Evolutionary conservation across 1,140 invertebrate species (phyloP).

Genomic region (Ceratoteleas bidentatus): DNA sequence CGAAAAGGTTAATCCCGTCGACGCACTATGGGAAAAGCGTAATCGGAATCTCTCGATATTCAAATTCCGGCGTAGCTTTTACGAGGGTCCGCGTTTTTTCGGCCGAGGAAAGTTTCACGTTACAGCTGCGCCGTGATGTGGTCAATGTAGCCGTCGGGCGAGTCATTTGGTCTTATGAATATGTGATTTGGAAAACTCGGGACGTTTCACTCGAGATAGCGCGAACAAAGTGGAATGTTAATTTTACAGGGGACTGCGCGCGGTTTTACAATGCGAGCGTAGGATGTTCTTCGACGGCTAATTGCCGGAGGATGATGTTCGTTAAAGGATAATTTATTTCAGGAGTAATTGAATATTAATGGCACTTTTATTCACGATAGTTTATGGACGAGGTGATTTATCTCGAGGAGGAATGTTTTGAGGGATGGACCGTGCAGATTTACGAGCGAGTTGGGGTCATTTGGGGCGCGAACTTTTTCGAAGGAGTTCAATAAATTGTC

Average conservation of each 20-base stretch:
- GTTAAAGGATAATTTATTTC: slow-evolving; percentile 6
- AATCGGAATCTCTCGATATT: slow-evolving; percentile 51
- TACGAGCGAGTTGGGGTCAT: no score
- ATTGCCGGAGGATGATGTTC: not conserved
- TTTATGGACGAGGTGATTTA: no score
- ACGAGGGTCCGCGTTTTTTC: slow-evolving; percentile 17
- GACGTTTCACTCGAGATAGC: not conserved
- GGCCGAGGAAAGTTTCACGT: slow-evolving; percentile 27
- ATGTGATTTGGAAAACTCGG: slow-evolving; percentile 22
- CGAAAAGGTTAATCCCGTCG: slow-evolving; percentile 62
- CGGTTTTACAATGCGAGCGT: slow-evolving; percentile 2
- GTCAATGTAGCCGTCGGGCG: not conserved
- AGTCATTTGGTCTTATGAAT: slow-evolving; percentile 14
- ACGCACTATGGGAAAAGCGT: slow-evolving; percentile 61
- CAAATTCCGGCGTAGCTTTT: slow-evolving; percentile 45
- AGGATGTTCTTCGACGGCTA: not conserved
- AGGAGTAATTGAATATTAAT: not conserved
- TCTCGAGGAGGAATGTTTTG: no score
- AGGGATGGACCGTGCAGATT: no score
- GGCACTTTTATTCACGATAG: not conserved
- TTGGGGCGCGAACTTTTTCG: no score
- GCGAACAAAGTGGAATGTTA: not conserved
- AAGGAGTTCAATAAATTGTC: no score
- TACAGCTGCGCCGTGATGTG: not conserved
- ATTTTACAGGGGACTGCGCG: not conserved